A percentile compares a stretch with the other conserved stretches of the same genome.
These are phyloP conservation scores for Paradisaea rubra DNA, from an alignment of 2,113 vertebrate genomes.

Conservation along the genomic window DNA sequence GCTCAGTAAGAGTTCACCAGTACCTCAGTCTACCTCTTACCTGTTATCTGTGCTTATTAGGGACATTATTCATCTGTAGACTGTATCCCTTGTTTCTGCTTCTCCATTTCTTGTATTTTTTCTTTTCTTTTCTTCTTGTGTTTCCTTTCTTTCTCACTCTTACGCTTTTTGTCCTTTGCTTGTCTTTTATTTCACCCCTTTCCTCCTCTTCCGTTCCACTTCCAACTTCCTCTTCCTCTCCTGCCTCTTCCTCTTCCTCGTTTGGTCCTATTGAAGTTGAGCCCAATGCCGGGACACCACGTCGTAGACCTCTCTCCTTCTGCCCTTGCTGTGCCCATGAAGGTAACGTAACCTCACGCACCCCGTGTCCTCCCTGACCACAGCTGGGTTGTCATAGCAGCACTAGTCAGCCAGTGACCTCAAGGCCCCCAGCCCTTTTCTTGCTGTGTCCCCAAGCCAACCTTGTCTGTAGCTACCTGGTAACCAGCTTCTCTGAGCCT, in stretches of 20 bases:
- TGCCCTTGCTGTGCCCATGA: conserved; percentile 98
- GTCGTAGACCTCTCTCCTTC: conserved; percentile 97
- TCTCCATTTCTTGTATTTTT: conserved; percentile 72
- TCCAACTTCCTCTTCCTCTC: conserved; percentile 67
- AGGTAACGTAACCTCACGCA: conserved; percentile 88
- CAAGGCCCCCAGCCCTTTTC: not conserved
- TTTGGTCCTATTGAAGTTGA: conserved; percentile 88
- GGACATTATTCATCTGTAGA: conserved; percentile 70
- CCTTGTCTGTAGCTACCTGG: conserved; percentile 8
- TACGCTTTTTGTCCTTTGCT: conserved; percentile 76
- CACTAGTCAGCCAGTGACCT: conserved; percentile 26
- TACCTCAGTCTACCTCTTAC: conserved; percentile 39
- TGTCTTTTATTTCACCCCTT: conserved; percentile 72
- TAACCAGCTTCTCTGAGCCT: conserved; percentile 37
- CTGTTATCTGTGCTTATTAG: conserved; percentile 56
- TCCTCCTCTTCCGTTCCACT: conserved; percentile 66
- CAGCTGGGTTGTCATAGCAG: conserved; percentile 69
- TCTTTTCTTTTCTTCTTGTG: conserved; percentile 66
- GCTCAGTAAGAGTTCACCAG: conserved; percentile 10
- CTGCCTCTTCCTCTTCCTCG: conserved; percentile 64
- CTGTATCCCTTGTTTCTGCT: conserved; percentile 73
- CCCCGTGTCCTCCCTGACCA: conserved; percentile 43
- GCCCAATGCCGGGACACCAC: conserved; percentile 92
- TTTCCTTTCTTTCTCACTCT: conserved; percentile 70
- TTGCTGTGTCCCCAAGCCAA: not conserved